A percentile compares a stretch with the other conserved stretches of the same genome.
Conservation (phyloP, 2,888 invertebrate genomes). For the Oasisia sp. region DNA sequence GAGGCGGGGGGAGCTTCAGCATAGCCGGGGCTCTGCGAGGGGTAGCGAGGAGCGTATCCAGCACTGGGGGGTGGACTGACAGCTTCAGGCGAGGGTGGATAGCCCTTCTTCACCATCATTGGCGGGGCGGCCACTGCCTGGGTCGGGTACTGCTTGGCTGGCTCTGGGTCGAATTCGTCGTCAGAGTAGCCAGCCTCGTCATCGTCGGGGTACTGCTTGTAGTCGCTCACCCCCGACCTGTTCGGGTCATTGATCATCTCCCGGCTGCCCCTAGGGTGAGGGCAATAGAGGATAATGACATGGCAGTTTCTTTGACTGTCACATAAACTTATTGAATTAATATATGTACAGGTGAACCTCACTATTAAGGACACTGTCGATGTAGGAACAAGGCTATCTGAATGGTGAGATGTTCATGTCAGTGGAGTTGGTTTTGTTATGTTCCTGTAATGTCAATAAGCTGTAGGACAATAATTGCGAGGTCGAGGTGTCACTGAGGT, state of each 20-base stretch:
- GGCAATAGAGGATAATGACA: neutral
- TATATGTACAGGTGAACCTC: too few relatives aligned
- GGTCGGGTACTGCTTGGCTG: neutral
- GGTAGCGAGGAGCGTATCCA: neutral
- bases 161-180: neutral
- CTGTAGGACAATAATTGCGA: too few relatives aligned
- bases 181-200: neutral
- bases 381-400: too few relatives aligned
- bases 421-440: too few relatives aligned
- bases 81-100: neutral
- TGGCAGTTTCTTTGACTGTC: too few relatives aligned
- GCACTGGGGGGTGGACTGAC: neutral
- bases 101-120: neutral
- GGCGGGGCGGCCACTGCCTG: neutral
- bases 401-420: too few relatives aligned
- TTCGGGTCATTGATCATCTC: constrained; percentile 20
- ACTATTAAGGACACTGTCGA: too few relatives aligned
- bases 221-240: neutral
- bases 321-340: too few relatives aligned
- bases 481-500: too few relatives aligned
- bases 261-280: neutral
- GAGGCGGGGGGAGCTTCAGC: neutral
- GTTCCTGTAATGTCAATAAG: too few relatives aligned
- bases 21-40: neutral
- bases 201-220: neutral